phyloP scores from a whole-genome alignment of 2,113 vertebrate species.

The Apaloderma vittatum region DNA sequence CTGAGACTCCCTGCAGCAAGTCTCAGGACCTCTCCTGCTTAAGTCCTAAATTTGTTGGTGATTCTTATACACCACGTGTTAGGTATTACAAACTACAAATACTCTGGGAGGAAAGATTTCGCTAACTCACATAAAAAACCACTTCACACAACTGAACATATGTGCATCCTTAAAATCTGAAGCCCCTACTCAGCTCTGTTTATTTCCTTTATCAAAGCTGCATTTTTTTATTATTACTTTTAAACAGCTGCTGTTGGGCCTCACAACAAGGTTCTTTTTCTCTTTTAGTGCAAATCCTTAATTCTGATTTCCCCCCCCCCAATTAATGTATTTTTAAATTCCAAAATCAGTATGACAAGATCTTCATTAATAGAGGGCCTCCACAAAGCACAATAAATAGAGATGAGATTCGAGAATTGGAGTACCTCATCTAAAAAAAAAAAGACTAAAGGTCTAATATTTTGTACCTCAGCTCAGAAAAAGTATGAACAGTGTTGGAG shows the following conservation, averaged over 20 bases:
- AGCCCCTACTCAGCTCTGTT: not conserved
- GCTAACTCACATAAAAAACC: not conserved
- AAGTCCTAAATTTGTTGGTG: not conserved
- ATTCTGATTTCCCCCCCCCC: constrained; percentile 3
- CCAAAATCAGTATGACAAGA: constrained; percentile 32
- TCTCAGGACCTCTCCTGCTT: not conserved
- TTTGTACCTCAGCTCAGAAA: not conserved
- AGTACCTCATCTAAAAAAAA: not conserved
- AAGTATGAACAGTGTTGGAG: not conserved
- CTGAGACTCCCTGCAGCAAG: not conserved
- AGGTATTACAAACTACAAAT: not conserved
- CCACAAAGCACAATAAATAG: constrained; percentile 44
- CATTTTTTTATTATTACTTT: not conserved
- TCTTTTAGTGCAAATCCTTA: constrained; percentile 34
- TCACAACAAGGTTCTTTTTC: constrained; percentile 11
- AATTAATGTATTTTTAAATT: constrained; percentile 45
- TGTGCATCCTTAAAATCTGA: not conserved
- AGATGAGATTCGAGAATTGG: constrained; percentile 2
- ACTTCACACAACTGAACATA: not conserved
- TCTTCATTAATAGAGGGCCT: constrained; percentile 26
- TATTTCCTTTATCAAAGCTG: not conserved
- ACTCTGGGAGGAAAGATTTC: not conserved
- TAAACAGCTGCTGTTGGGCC: not conserved
- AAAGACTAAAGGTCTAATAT: not conserved
- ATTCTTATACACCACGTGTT: not conserved